Evolutionary conservation across 2,797 vertebrate genomes (phyloP).

Genomic region (Apogon talboti): DNA sequence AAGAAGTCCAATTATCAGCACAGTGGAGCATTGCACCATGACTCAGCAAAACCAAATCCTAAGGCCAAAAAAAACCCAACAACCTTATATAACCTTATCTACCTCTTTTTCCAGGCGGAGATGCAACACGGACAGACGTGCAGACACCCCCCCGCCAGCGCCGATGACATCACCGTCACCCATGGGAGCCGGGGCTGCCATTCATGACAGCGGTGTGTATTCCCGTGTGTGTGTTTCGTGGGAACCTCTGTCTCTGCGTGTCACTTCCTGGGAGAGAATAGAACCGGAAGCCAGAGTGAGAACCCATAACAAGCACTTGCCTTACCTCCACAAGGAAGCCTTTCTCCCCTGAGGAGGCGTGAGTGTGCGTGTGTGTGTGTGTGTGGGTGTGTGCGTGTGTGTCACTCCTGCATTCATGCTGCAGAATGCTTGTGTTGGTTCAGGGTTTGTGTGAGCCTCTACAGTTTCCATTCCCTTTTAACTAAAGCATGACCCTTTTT

Average conservation of each 20-base stretch:
- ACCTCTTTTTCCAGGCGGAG: conserved; percentile 34
- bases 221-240: conserved; percentile 6
- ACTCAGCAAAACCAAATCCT: conserved; percentile 31
- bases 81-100: conserved; percentile 32
- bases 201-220: conserved; percentile 45
- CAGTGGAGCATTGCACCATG: conserved; percentile 22
- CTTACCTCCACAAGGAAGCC: conserved; percentile 73
- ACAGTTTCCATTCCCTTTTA: conserved; percentile 24
- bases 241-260: conserved; percentile 50
- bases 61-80: neutral
- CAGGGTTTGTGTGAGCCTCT: conserved; percentile 7
- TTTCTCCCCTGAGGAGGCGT: conserved; percentile 53
- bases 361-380: conserved; percentile 33
- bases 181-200: conserved; percentile 52
- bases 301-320: conserved; percentile 44
- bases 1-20: conserved; percentile 12
- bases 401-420: conserved; percentile 30
- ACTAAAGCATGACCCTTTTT: neutral
- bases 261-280: conserved; percentile 80
- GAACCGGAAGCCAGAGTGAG: conserved; percentile 65
- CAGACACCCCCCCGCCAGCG: conserved; percentile 13
- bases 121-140: conserved; percentile 5
- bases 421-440: conserved; percentile 15
- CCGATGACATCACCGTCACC: conserved; percentile 64
- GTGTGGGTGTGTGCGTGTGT: conserved; percentile 28